Evolutionary conservation across 2,797 vertebrate species (phyloP).

Genomic region (Crossoptilon crossoptilon): DNA sequence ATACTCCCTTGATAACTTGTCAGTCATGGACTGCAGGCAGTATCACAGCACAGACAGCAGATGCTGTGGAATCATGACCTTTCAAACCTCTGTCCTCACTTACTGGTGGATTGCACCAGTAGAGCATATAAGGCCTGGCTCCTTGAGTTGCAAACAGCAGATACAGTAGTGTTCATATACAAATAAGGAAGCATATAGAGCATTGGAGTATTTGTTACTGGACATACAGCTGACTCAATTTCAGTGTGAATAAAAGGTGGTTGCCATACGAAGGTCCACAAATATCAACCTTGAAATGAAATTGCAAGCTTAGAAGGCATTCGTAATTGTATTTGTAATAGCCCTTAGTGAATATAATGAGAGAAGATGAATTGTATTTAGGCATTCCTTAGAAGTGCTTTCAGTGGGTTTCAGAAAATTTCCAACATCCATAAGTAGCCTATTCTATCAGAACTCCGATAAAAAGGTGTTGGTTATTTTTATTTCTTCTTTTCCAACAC

Average conservation of each 20-base stretch:
- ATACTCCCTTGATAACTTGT: not conserved
- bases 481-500: not conserved
- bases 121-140: not conserved
- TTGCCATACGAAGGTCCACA: not conserved
- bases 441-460: not conserved
- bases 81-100: not conserved
- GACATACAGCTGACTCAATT: not conserved
- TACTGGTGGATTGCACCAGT: not conserved
- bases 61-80: not conserved
- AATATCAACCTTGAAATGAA: not conserved
- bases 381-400: not conserved
- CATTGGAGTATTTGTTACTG: not conserved
- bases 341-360: accelerated
- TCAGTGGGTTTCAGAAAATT: not conserved
- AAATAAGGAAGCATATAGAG: not conserved
- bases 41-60: not conserved
- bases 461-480: accelerated
- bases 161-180: not conserved
- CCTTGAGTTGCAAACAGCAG: not conserved
- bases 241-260: not conserved
- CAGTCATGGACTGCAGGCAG: conserved; percentile 42
- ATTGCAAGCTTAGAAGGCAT: accelerated
- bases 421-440: not conserved
- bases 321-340: not conserved
- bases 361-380: not conserved